Conservation (phyloP, 2,888 invertebrate species). For the Hemicrepidius hirtus region DNA sequence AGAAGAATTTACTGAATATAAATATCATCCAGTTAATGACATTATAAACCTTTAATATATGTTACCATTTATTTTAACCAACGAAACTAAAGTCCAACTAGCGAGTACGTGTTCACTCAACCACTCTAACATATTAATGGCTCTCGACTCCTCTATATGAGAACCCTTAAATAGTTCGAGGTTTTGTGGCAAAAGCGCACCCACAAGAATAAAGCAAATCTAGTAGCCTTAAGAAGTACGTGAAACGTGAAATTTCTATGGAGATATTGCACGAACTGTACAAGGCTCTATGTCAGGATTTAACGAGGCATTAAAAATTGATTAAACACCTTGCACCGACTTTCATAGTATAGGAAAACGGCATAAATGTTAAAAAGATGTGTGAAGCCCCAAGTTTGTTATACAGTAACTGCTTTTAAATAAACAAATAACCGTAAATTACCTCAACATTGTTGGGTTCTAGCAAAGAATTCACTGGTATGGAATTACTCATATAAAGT, state of each 20-base stretch:
- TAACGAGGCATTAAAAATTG: slow-evolving; percentile 26
- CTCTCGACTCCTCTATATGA: slow-evolving; percentile 13
- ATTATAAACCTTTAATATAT: not conserved
- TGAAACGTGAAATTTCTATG: slow-evolving; percentile 3
- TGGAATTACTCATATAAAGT: slow-evolving; percentile 19
- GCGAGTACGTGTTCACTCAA: not conserved
- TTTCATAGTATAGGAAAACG: slow-evolving; percentile 1
- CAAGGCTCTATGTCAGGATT: slow-evolving; percentile 13
- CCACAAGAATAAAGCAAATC: not conserved
- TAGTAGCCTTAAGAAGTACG: slow-evolving; percentile 1
- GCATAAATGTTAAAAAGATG: slow-evolving; percentile 1
- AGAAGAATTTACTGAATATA: no score
- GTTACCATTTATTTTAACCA: not conserved
- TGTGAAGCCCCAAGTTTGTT: not conserved
- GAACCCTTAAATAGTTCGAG: slow-evolving; percentile 4
- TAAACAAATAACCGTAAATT: slow-evolving; percentile 24
- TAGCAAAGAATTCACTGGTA: slow-evolving; percentile 6
- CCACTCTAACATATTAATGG: not conserved
- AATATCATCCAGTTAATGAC: not conserved
- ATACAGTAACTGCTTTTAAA: slow-evolving; percentile 9
- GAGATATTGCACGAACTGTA: not conserved
- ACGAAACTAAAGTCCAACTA: not conserved
- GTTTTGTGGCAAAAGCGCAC: slow-evolving; percentile 1
- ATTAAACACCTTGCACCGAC: slow-evolving; percentile 22
- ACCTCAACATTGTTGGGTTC: slow-evolving; percentile 22